phyloP scores from a whole-genome alignment of 2,113 vertebrate species.

The Martes martes region DNA sequence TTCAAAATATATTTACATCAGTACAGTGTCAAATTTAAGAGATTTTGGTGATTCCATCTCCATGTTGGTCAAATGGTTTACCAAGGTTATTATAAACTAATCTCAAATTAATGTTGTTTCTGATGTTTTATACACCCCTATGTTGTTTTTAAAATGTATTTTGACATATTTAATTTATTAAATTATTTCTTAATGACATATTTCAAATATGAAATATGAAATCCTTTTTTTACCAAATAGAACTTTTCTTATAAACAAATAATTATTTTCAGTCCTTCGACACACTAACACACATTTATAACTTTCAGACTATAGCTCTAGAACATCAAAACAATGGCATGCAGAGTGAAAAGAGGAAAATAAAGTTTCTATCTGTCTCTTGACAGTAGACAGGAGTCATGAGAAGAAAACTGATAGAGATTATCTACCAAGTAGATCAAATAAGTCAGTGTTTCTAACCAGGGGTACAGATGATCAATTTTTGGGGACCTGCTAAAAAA shows the following conservation, averaged over 20 bases:
- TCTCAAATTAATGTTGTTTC: conserved; percentile 28
- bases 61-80: not conserved
- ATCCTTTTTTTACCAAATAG: not conserved
- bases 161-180: not conserved
- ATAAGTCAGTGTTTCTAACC: not conserved
- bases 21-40: not conserved
- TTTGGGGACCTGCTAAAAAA: not conserved
- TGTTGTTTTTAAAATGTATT: conserved; percentile 29
- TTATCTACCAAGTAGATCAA: not conserved
- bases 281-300: not conserved
- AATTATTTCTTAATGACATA: not conserved
- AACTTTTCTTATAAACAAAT: conserved; percentile 9
- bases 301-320: not conserved
- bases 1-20: not conserved
- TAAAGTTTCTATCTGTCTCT: not conserved
- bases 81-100: not conserved
- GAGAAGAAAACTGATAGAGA: not conserved
- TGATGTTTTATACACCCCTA: not conserved
- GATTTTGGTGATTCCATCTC: not conserved
- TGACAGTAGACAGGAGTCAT: not conserved
- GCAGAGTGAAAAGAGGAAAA: not conserved
- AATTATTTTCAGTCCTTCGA: conserved; percentile 7
- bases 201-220: conserved; percentile 23
- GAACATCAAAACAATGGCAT: conserved; percentile 40
- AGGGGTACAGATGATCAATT: not conserved